Evolutionary conservation across 2,113 vertebrate genomes (phyloP).

Genomic region (Heterotis niloticus): DNA sequence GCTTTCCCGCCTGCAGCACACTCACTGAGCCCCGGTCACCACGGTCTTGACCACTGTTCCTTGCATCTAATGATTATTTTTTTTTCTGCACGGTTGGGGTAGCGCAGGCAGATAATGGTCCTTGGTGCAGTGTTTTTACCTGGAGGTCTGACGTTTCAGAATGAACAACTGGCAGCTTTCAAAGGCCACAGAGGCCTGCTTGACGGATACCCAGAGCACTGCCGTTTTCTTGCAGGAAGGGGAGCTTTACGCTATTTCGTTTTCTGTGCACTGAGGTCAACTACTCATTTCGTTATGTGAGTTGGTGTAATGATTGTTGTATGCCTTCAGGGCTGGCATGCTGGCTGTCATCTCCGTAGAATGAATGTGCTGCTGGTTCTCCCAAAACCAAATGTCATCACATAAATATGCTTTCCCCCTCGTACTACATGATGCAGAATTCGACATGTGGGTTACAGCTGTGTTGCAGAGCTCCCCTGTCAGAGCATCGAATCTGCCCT

Average conservation of each 20-base stretch:
- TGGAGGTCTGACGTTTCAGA: slow-evolving; percentile 2
- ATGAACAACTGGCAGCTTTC: slow-evolving; percentile 9
- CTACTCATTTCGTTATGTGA: background rate
- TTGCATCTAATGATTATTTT: slow-evolving; percentile 15
- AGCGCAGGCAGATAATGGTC: slow-evolving; percentile 4
- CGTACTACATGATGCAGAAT: no score
- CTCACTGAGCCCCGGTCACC: slow-evolving; percentile 28
- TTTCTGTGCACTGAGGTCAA: background rate
- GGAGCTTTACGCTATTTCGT: background rate
- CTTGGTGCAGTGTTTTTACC: slow-evolving; percentile 12
- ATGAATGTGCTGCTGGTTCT: background rate
- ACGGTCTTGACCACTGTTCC: slow-evolving; percentile 18
- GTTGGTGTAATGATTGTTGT: background rate
- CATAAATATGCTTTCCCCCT: no score
- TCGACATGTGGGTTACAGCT: no score
- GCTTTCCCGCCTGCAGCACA: slow-evolving; percentile 34
- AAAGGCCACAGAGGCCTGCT: slow-evolving; percentile 12
- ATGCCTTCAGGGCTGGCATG: background rate
- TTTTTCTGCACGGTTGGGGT: background rate
- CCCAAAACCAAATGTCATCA: no score
- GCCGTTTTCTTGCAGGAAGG: background rate
- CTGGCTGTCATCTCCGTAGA: background rate
- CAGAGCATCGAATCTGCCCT: no score
- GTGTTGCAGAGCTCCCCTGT: no score
- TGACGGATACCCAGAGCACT: background rate